Evolutionary conservation across 2,888 invertebrate genomes (phyloP).

Genomic region (Pharmacophagus antenor): DNA sequence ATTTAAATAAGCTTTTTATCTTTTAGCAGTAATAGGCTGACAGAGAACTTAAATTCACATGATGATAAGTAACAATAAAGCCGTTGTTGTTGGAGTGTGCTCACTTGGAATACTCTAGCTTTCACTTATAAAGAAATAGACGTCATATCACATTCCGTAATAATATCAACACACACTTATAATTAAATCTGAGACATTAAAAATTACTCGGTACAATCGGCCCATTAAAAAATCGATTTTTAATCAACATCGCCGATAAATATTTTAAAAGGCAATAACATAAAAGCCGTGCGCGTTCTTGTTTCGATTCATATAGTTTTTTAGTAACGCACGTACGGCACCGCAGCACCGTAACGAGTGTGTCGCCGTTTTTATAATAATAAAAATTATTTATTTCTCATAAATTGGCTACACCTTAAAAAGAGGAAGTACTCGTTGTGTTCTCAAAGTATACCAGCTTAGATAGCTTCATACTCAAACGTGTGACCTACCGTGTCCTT

Average conservation of each 20-base stretch:
- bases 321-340: slow-evolving; percentile 49
- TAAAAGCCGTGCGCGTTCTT: slow-evolving; percentile 40
- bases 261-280: slow-evolving; percentile 69
- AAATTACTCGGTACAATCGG: slow-evolving; percentile 59
- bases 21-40: no score
- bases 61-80: no score
- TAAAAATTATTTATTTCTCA: slow-evolving; percentile 67
- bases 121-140: neutral
- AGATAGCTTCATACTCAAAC: neutral
- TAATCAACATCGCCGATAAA: slow-evolving; percentile 67
- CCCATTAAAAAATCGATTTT: slow-evolving; percentile 66
- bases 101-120: no score
- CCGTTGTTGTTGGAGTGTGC: no score
- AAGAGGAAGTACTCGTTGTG: neutral
- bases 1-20: no score
- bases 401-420: slow-evolving; percentile 65
- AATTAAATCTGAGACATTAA: slow-evolving; percentile 48
- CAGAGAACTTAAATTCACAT: no score
- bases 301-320: slow-evolving; percentile 33
- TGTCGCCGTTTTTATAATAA: slow-evolving; percentile 56
- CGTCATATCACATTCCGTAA: neutral
- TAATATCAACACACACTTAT: slow-evolving; percentile 23
- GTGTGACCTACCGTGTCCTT: no score
- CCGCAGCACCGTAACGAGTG: slow-evolving; percentile 60
- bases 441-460: neutral